Evolutionary conservation across 2,797 vertebrate genomes (phyloP).

Genomic region (Rhinoraja longicauda): DNA sequence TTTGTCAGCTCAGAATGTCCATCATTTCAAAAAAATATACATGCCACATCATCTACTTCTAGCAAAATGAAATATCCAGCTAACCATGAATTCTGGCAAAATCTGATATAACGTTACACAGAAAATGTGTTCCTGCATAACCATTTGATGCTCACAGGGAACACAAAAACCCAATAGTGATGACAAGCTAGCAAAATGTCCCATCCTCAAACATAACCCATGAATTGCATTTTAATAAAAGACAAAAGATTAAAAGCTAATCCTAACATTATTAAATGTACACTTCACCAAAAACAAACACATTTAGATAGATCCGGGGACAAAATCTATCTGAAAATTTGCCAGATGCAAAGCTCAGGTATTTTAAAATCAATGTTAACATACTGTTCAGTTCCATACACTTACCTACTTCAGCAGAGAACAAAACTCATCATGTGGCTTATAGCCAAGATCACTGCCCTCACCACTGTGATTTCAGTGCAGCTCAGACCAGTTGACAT

Average conservation of each 20-base stretch:
- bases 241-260: not conserved
- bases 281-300: not conserved
- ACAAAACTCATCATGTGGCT: slow-evolving; percentile 10
- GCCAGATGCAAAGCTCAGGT: not conserved
- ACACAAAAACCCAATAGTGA: not conserved
- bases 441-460: slow-evolving; percentile 32
- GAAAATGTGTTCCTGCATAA: not conserved
- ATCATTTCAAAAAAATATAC: not conserved
- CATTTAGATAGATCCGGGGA: not conserved
- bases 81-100: not conserved
- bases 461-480: slow-evolving; percentile 39
- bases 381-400: not conserved
- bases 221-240: not conserved
- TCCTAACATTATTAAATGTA: not conserved
- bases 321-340: not conserved
- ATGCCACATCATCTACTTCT: not conserved
- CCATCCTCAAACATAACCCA: not conserved
- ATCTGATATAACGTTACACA: not conserved
- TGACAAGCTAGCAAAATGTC: not conserved
- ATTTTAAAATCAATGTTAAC: not conserved
- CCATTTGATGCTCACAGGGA: not conserved
- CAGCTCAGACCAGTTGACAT: slow-evolving; percentile 36
- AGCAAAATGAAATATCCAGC: not conserved
- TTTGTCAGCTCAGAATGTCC: not conserved
- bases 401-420: slow-evolving; percentile 28